Evolutionary conservation across 92 coral and sea anemone genomes (phyloP), one percentile per base, ranked within the genome.

Genomic region (Porites divaricata): DNA sequence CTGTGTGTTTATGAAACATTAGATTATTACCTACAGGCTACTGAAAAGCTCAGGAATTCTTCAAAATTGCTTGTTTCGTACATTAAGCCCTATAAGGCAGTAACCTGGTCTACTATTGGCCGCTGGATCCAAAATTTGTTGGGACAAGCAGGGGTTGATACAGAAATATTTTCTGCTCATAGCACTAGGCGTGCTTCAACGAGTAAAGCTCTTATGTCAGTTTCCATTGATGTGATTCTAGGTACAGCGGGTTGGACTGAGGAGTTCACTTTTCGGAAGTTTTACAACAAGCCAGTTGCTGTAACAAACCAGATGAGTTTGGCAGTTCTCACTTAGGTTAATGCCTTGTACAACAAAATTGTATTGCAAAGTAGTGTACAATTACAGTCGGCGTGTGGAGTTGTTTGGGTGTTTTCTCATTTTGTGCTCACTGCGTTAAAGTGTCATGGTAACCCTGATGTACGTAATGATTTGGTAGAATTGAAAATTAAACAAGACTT

Each of bases 1-100:
- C 65, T 91, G 77, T 90, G 93, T 77, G 90, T 86, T 6, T 88
- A 91, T 74, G 73, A 85, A 75, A 91, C 90, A n/a, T 41, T 88
- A 56, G 77, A 81, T 61, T 77, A 58, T 63, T 91, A 84, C 69
- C 41, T 91, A 12, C 52, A 26, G 21, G 85, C 58, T 16, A 86
- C 91, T 28, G 70, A 58, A 63, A 24, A 49, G 5, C 23, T 86
- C 19, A 83, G 85, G 28, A 51, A 58, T 68, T 84, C 83, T 59
- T 74, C 92, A 0, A 91, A 52, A 73, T 71, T 88, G 50, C 81
- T 88, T 61, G 78, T 91, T n/a, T 88, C 92, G 8, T 91, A 51
- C 67, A 78, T 80, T 24, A 91, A 74, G 63, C 90, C 93, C 17
- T 63, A 79, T 59, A 21, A 68, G 57, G 84, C 75, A 50, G 90